Percentiles rank a stretch among this genome's conserved stretches.
Conservation (phyloP, 2,797 vertebrate genomes). For the Diplodus puntazzo region DNA sequence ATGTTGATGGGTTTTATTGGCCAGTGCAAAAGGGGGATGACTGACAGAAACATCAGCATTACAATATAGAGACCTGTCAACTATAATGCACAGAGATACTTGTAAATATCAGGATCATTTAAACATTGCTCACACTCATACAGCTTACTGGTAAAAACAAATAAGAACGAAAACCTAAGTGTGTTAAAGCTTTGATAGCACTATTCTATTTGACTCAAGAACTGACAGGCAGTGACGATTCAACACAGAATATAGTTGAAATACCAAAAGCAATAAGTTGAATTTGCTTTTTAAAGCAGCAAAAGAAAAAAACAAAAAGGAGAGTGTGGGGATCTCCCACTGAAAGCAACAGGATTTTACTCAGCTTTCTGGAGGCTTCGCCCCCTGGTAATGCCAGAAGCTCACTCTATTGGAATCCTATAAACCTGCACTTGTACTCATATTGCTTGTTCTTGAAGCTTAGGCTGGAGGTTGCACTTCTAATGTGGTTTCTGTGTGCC, state of each 20-base stretch:
- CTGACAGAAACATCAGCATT: not conserved
- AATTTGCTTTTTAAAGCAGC: slow-evolving; percentile 16
- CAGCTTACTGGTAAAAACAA: not conserved
- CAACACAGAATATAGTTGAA: not conserved
- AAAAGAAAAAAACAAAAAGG: slow-evolving; percentile 24
- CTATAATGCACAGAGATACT: not conserved
- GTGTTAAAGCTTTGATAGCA: not conserved
- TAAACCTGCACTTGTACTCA: slow-evolving; percentile 59
- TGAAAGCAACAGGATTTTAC: slow-evolving; percentile 53
- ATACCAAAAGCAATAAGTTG: slow-evolving; percentile 1
- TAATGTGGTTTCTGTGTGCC: slow-evolving; percentile 43
- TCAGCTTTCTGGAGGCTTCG: slow-evolving; percentile 51
- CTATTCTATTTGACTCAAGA: not conserved
- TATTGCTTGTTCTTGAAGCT: slow-evolving; percentile 49
- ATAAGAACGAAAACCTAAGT: not conserved
- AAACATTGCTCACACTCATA: not conserved
- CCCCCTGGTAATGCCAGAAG: slow-evolving; percentile 61
- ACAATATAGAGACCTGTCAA: not conserved
- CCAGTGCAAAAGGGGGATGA: no score
- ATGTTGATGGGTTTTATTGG: no score
- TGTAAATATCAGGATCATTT: not conserved
- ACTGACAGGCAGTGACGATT: not conserved
- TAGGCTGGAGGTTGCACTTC: slow-evolving; percentile 52
- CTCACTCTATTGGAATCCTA: slow-evolving; percentile 59
- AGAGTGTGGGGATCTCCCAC: slow-evolving; percentile 26